Conservation (phyloP, 2,888 invertebrate species). For the Dicranocentrus wangi region DNA sequence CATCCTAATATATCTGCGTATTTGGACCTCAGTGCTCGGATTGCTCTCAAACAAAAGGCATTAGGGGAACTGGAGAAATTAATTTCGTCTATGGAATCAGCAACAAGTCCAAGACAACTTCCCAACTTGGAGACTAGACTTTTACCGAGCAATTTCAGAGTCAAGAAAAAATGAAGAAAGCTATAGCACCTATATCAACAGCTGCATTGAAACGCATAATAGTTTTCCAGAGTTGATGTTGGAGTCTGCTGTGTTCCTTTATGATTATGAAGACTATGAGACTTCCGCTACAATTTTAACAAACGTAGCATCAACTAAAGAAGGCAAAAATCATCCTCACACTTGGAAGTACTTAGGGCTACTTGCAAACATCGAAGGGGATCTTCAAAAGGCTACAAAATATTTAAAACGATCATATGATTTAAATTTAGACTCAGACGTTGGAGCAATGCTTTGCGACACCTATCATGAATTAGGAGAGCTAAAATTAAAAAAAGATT, state of each 20-base stretch:
- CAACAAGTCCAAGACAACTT: neutral
- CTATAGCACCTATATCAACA: neutral
- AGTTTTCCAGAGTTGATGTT: constrained; percentile 52
- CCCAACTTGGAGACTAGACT: constrained; percentile 41
- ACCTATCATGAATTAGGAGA: constrained; percentile 82
- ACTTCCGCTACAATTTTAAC: constrained; percentile 52
- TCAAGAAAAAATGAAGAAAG: constrained; percentile 21
- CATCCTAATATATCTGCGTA: constrained; percentile 13
- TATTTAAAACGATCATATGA: constrained; percentile 90
- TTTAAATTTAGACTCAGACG: constrained; percentile 82
- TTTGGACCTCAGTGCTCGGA: constrained; percentile 46
- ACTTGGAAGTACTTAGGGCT: constrained; percentile 70
- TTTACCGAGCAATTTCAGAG: constrained; percentile 35
- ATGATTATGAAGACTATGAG: constrained; percentile 51
- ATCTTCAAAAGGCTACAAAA: constrained; percentile 84
- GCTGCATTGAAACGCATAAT: constrained; percentile 12
- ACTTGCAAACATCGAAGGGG: constrained; percentile 74
- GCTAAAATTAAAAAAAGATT: constrained; percentile 74
- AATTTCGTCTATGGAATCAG: neutral
- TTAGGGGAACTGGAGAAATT: constrained; percentile 4
- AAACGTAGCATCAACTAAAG: constrained; percentile 51
- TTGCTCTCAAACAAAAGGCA: constrained; percentile 30
- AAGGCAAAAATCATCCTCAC: constrained; percentile 65
- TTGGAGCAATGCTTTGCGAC: constrained; percentile 84
- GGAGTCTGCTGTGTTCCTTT: constrained; percentile 50